Base-by-base conservation (phyloP, 2,797 vertebrate species). In the Diplodus sargus region DNA sequence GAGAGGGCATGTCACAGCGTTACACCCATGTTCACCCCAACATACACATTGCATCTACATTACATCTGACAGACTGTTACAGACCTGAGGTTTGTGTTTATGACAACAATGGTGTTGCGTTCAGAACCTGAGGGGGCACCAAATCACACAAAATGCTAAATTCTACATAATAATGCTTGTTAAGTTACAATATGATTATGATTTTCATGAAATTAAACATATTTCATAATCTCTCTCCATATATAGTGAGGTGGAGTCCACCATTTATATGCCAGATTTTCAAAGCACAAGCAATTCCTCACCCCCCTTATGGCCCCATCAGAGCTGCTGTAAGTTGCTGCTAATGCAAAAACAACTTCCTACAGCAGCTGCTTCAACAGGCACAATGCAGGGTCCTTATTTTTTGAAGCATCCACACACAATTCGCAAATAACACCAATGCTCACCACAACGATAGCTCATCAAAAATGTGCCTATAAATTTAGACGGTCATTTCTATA, bases 341-440 rank as follows among this genome's bases (percentile, higher is more conserved):
- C 30, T 10, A n/a, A 69, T 58, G 56, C 11, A 20, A 51, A 39
- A 4, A 34, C 5, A 20, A 12, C 57, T 42, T 56, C 12, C 6
- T 28, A 8, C n/a, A 53, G 67, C 73, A 43, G 57, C 59, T 20
- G 13, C 17, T n/a, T 51, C 45, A 58, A 17, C 53, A 52, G 71
- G 52, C 2, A 7, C 47, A 54, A 34, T 48, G 15, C 16, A 1
- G 9, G 12, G n/a, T 20, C 28, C 17, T 57, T 39, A 57, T 39
- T 64, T 20, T 70, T 43, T 25, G 56, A 39, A 66, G 34, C 14
- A 71, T 25, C 61, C 11, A 25, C 12, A 66, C 18, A 23, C 68
- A 60, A 47, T 3, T 17, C 42, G 34, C 34, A 34, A 34, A 2
- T 34, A 34, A 7, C 34, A 34, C 34, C 34, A 8, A 34, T 34